phyloP scores from a whole-genome alignment of 1,140 invertebrate species.

The Ptiloglossa arizonensis region DNA sequence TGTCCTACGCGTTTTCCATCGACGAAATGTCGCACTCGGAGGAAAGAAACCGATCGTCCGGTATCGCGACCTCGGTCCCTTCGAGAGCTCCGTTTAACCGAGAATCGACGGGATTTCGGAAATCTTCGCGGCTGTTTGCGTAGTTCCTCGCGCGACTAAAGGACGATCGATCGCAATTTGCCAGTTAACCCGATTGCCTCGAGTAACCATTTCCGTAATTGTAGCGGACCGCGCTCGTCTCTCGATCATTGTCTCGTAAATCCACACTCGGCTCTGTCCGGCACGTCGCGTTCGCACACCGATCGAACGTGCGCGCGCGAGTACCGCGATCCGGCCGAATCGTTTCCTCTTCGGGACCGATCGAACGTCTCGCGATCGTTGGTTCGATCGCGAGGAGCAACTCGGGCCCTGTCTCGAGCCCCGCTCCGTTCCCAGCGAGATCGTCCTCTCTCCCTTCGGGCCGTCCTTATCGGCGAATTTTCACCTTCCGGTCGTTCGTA shows the following conservation, averaged over 20 bases:
- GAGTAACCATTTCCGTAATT: constrained; percentile 54
- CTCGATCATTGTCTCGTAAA: constrained; percentile 64
- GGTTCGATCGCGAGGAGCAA: too few species aligned
- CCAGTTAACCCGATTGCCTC: constrained; percentile 58
- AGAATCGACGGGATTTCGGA: not conserved
- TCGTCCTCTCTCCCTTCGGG: not conserved
- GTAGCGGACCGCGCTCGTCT: constrained; percentile 54
- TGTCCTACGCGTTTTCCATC: not conserved
- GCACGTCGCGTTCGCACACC: constrained; percentile 50
- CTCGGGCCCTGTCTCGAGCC: too few species aligned
- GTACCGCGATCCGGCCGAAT: too few species aligned
- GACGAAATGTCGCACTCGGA: too few species aligned
- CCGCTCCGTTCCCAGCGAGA: too few species aligned
- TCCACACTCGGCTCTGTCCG: constrained; percentile 49
- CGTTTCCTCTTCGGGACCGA: too few species aligned
- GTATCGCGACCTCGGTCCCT: not conserved
- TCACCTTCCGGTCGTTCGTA: not conserved
- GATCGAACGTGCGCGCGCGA: constrained; percentile 6
- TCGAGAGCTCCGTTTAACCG: not conserved
- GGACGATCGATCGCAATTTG: constrained; percentile 46
- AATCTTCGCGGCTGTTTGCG: constrained; percentile 5
- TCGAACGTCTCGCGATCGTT: too few species aligned
- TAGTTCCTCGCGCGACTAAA: constrained; percentile 39
- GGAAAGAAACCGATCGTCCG: not conserved
- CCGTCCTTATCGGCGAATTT: too few species aligned